phyloP scores from a whole-genome alignment of 1,140 invertebrate species.

The Sycophila sp. region DNA sequence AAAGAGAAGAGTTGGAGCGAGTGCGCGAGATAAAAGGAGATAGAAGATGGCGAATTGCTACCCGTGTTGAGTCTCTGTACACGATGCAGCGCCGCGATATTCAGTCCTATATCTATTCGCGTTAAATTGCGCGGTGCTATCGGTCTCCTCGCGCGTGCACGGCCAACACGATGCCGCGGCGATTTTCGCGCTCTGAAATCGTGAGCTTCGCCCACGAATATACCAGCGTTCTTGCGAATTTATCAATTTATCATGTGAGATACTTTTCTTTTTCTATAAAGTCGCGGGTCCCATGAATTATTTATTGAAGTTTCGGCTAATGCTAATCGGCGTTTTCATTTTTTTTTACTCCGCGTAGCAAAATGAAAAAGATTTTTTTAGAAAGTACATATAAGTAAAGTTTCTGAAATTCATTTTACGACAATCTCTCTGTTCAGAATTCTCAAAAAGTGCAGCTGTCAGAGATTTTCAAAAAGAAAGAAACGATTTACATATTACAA shows the following conservation, averaged over 20 bases:
- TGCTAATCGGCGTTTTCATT: too few species aligned
- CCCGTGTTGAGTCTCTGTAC: slow-evolving; percentile 39
- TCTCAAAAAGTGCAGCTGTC: too few species aligned
- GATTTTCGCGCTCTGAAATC: slow-evolving; percentile 27
- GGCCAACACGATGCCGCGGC: background rate
- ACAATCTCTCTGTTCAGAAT: too few species aligned
- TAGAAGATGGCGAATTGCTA: slow-evolving; percentile 26
- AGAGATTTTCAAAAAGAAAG: too few species aligned
- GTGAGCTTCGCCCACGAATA: slow-evolving; percentile 9
- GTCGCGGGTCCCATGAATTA: slow-evolving; percentile 13
- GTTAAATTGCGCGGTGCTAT: slow-evolving; percentile 48
- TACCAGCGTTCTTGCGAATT: slow-evolving; percentile 14
- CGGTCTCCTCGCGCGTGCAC: slow-evolving; percentile 36
- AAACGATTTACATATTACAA: too few species aligned
- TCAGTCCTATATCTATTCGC: slow-evolving; percentile 46
- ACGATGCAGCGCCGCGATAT: slow-evolving; percentile 52
- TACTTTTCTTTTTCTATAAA: background rate
- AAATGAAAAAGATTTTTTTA: too few species aligned
- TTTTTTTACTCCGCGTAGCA: too few species aligned
- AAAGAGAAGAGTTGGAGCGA: background rate
- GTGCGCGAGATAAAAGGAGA: slow-evolving; percentile 23
- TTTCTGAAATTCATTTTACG: too few species aligned
- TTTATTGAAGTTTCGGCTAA: slow-evolving; percentile 13
- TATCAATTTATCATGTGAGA: slow-evolving; percentile 8
- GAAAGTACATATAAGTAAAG: too few species aligned